Conservation (phyloP, 2,797 vertebrate genomes). For the Syndactyla subalaris region DNA sequence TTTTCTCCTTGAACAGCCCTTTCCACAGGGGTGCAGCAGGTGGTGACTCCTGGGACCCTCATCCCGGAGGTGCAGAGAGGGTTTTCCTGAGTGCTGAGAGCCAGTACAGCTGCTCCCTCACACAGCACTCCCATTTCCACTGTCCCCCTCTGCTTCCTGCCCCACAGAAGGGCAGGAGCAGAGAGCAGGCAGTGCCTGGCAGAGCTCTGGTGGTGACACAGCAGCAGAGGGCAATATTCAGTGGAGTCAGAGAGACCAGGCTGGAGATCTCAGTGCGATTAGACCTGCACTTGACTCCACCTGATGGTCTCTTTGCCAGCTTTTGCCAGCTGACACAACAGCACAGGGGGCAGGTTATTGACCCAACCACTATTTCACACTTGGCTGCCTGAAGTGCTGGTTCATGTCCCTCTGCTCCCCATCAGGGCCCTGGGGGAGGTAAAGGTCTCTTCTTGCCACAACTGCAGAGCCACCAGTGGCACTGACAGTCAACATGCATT, state of each 20-base stretch:
- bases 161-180: neutral
- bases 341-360: neutral
- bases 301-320: neutral
- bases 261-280: neutral
- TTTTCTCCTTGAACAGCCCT: conserved; percentile 53
- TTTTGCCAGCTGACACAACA: neutral
- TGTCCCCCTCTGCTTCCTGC: neutral
- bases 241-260: neutral
- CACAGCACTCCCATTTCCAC: neutral
- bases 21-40: neutral
- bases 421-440: neutral
- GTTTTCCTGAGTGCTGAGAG: neutral
- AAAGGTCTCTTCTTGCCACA: neutral
- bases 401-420: conserved; percentile 19
- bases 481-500: neutral
- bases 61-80: neutral
- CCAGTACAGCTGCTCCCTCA: neutral
- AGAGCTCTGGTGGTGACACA: neutral
- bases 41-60: neutral
- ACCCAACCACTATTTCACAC: conserved; percentile 25
- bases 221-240: neutral
- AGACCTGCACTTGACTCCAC: conserved; percentile 10
- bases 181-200: neutral
- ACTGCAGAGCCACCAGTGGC: neutral
- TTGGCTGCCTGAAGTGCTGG: conserved; percentile 43